phyloP scores from a whole-genome alignment of 2,113 vertebrate genomes.

The Scomber colias region DNA sequence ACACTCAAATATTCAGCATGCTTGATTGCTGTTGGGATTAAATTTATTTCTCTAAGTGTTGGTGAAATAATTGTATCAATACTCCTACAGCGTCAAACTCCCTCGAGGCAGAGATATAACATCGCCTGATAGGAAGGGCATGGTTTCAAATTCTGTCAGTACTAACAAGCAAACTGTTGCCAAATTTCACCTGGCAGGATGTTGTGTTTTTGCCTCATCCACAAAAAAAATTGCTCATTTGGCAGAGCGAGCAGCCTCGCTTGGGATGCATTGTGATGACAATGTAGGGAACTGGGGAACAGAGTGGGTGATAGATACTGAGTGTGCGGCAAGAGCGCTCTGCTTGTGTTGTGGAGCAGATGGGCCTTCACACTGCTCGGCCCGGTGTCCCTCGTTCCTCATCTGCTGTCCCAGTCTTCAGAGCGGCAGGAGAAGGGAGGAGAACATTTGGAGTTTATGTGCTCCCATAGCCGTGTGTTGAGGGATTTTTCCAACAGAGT shows the following conservation, averaged over 20 bases:
- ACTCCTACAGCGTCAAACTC: conserved; percentile 4
- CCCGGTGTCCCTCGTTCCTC: conserved; percentile 58
- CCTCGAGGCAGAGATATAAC: conserved; percentile 12
- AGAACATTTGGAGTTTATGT: conserved; percentile 58
- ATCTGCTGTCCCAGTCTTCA: conserved; percentile 55
- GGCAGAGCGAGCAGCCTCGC: conserved; percentile 39
- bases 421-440: conserved; percentile 56
- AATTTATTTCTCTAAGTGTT: conserved; percentile 29
- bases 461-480: conserved; percentile 9
- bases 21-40: conserved; percentile 37
- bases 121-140: conserved; percentile 21
- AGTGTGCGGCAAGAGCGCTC: conserved; percentile 17
- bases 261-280: conserved; percentile 54
- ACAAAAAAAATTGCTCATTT: conserved; percentile 47
- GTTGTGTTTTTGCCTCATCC: conserved; percentile 29
- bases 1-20: conserved; percentile 18
- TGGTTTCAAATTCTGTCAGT: conserved; percentile 36
- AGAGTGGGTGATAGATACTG: conserved; percentile 63
- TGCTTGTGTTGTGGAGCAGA: conserved; percentile 67
- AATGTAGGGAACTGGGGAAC: conserved; percentile 47
- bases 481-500: conserved; percentile 32
- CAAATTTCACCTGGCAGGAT: conserved; percentile 72
- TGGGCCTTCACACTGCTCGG: conserved; percentile 68
- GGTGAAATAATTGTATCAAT: conserved; percentile 20
- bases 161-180: conserved; percentile 57